These are phyloP conservation scores for Erythrolamprus reginae DNA, from an alignment of 2,113 vertebrate species.

Conservation along the genomic window DNA sequence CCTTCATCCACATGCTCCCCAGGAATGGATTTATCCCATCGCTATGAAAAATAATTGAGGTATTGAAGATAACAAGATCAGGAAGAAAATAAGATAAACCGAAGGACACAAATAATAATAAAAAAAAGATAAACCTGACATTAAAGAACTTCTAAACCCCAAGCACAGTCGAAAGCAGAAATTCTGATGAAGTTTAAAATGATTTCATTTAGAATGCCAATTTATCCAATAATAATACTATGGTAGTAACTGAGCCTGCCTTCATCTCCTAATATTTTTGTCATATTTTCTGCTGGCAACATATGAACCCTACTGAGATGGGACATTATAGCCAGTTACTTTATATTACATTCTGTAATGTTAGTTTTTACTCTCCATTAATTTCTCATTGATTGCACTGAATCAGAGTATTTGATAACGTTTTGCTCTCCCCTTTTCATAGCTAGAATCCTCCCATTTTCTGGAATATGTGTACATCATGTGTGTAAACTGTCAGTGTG, in stretches of 20 bases:
- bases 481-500: background rate
- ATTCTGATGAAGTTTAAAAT: background rate
- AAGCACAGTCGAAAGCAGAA: background rate
- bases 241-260: background rate
- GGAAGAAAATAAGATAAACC: slow-evolving; percentile 25
- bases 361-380: background rate
- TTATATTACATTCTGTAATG: background rate
- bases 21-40: slow-evolving; percentile 33
- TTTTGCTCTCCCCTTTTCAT: background rate
- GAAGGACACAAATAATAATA: slow-evolving; percentile 1
- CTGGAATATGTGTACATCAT: background rate
- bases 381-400: background rate
- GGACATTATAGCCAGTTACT: background rate
- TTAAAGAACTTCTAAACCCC: slow-evolving; percentile 1
- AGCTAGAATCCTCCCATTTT: background rate
- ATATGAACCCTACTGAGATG: background rate
- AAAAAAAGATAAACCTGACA: background rate
- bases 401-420: background rate
- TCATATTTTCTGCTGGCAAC: background rate
- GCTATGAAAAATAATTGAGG: slow-evolving; percentile 18
- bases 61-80: slow-evolving; percentile 10
- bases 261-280: background rate
- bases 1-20: background rate
- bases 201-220: background rate
- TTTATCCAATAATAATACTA: background rate